phyloP scores from a whole-genome alignment of 2,797 vertebrate genomes.

The Myotis myotis region DNA sequence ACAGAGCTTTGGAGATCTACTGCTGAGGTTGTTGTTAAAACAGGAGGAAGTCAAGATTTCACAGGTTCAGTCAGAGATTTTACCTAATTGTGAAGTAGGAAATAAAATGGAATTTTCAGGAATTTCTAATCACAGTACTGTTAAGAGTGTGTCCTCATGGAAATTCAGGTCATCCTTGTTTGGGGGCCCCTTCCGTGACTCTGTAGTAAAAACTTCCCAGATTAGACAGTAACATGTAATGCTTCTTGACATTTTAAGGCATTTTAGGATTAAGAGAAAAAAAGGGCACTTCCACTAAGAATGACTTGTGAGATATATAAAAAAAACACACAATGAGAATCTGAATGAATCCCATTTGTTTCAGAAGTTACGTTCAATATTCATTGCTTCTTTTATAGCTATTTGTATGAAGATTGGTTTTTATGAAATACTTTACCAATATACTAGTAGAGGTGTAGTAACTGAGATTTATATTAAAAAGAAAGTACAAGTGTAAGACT shows the following conservation, averaged over 20 bases:
- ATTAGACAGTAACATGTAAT: slow-evolving; percentile 46
- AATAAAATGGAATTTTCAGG: background rate
- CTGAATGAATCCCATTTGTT: background rate
- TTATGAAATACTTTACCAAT: background rate
- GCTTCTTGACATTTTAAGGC: slow-evolving; percentile 60
- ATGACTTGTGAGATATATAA: background rate
- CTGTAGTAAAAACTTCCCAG: slow-evolving; percentile 48
- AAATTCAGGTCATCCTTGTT: slow-evolving; percentile 45
- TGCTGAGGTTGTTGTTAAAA: background rate
- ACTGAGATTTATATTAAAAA: background rate
- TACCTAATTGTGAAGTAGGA: background rate
- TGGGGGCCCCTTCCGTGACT: slow-evolving; percentile 54
- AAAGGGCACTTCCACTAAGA: slow-evolving; percentile 50
- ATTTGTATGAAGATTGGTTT: background rate
- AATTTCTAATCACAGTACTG: background rate
- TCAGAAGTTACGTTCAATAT: background rate
- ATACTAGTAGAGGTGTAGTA: background rate
- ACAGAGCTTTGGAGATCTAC: background rate
- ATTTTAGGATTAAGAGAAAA: slow-evolving; percentile 58
- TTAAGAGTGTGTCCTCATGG: background rate
- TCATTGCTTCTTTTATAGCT: background rate
- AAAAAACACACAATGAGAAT: slow-evolving; percentile 7
- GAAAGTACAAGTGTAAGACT: background rate
- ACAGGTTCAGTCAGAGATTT: background rate
- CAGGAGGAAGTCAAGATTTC: background rate